Conservation (phyloP, 2,797 vertebrate species). For the Triplophysa yarkandensis region DNA sequence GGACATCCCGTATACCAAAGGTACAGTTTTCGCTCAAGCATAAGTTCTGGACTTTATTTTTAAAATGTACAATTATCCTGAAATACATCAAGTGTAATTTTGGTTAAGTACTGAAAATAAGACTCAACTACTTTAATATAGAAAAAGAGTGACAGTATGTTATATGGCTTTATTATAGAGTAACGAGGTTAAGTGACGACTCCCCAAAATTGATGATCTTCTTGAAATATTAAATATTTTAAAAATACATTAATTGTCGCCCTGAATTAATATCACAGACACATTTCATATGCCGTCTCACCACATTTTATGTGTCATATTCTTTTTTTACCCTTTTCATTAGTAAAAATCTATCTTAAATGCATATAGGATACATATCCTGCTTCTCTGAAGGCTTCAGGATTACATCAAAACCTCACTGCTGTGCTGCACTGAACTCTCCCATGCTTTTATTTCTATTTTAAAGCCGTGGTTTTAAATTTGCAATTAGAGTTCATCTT, state of each 20-base stretch:
- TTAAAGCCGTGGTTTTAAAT: neutral
- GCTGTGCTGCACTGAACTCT: slow-evolving; percentile 7
- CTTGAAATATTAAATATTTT: slow-evolving; percentile 40
- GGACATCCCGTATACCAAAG: slow-evolving; percentile 41
- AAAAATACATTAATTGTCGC: slow-evolving; percentile 31
- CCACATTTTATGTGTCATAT: slow-evolving; percentile 10
- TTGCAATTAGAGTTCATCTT: slow-evolving; percentile 1
- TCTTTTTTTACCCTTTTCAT: slow-evolving; percentile 21
- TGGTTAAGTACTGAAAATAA: slow-evolving; percentile 11
- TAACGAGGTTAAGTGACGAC: slow-evolving; percentile 30
- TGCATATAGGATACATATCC: neutral
- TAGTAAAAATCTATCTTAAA: neutral
- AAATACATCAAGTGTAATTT: slow-evolving; percentile 30
- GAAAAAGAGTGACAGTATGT: slow-evolving; percentile 22
- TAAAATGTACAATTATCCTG: neutral
- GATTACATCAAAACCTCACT: neutral
- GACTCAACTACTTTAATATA: slow-evolving; percentile 30
- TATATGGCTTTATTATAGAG: slow-evolving; percentile 26
- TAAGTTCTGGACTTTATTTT: neutral
- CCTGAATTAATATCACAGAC: slow-evolving; percentile 22
- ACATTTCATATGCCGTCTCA: slow-evolving; percentile 29
- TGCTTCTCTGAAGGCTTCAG: slow-evolving; percentile 15
- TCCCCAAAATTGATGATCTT: slow-evolving; percentile 17
- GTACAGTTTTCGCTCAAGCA: slow-evolving; percentile 29
- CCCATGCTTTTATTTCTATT: neutral